phyloP scores from a whole-genome alignment of 1,140 invertebrate species.

The Lepidostoma basale region DNA sequence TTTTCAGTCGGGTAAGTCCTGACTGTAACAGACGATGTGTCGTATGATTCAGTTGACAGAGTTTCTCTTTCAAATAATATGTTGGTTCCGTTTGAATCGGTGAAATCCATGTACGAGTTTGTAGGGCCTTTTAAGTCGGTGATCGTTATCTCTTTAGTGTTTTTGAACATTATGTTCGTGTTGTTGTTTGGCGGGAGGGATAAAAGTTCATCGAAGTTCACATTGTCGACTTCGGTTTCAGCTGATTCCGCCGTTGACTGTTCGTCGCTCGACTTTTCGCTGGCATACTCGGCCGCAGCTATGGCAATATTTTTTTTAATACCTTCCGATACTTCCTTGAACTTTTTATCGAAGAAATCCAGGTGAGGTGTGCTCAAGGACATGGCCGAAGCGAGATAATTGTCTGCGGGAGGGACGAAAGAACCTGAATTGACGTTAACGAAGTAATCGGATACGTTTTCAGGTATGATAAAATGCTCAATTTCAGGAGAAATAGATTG shows the following conservation, averaged over 20 bases:
- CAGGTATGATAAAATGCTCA: constrained; percentile 42
- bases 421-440: constrained; percentile 34
- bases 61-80: constrained; percentile 40
- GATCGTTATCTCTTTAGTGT: constrained; percentile 37
- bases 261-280: constrained; percentile 27
- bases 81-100: constrained; percentile 33
- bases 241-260: neutral
- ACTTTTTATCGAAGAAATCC: constrained; percentile 35
- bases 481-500: constrained; percentile 43
- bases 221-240: neutral
- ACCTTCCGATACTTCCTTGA: constrained; percentile 42
- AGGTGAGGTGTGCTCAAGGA: constrained; percentile 32
- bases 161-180: constrained; percentile 38
- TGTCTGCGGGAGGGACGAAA: constrained; percentile 7
- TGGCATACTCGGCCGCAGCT: constrained; percentile 32
- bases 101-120: constrained; percentile 24
- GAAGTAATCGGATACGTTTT: constrained; percentile 42
- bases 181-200: constrained; percentile 33
- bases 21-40: constrained; percentile 30
- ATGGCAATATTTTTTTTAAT: constrained; percentile 44
- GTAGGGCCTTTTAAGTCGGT: constrained; percentile 33
- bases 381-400: neutral
- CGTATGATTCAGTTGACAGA: constrained; percentile 37
- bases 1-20: neutral
- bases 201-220: constrained; percentile 42